phyloP scores from a whole-genome alignment of 2,797 vertebrate genomes.

The Hydrocynus forskahlii region DNA sequence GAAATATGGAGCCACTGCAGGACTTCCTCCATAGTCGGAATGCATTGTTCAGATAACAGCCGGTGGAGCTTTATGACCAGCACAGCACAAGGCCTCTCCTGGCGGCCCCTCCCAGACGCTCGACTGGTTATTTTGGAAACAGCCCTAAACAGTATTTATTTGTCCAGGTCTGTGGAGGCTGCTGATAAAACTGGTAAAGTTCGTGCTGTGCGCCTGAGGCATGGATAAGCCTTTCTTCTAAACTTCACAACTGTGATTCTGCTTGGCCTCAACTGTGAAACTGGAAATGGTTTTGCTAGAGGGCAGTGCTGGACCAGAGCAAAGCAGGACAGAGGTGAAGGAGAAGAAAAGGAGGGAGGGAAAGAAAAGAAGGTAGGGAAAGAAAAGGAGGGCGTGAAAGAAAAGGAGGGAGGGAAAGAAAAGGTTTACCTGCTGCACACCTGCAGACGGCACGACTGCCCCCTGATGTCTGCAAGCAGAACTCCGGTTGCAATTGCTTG shows the following conservation, averaged over 20 bases:
- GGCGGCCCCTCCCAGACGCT: slow-evolving; percentile 33
- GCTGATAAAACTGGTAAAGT: slow-evolving; percentile 57
- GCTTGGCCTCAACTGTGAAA: neutral
- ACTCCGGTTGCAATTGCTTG: slow-evolving; percentile 1
- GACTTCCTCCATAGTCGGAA: slow-evolving; percentile 65
- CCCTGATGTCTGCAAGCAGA: slow-evolving; percentile 64
- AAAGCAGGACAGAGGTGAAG: slow-evolving; percentile 29
- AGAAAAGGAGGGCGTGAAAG: neutral
- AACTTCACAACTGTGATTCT: neutral
- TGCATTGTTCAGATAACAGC: slow-evolving; percentile 67
- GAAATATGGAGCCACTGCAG: slow-evolving; percentile 55
- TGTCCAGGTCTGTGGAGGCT: slow-evolving; percentile 47
- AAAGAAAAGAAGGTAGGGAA: neutral
- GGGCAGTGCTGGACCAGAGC: neutral
- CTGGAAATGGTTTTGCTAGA: neutral
- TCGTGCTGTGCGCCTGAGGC: slow-evolving; percentile 15
- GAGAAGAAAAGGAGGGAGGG: neutral
- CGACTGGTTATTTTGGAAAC: slow-evolving; percentile 71
- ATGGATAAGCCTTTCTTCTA: neutral
- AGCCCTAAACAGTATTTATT: slow-evolving; percentile 64
- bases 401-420: neutral
- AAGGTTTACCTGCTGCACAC: slow-evolving; percentile 61
- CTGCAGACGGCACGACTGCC: slow-evolving; percentile 65
- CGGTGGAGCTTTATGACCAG: slow-evolving; percentile 32
- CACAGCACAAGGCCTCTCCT: slow-evolving; percentile 54